Evolutionary conservation across 1,140 invertebrate species (phyloP), one percentile per base, ranked within the genome.

Genomic region (Hydropsyche tenuis): DNA sequence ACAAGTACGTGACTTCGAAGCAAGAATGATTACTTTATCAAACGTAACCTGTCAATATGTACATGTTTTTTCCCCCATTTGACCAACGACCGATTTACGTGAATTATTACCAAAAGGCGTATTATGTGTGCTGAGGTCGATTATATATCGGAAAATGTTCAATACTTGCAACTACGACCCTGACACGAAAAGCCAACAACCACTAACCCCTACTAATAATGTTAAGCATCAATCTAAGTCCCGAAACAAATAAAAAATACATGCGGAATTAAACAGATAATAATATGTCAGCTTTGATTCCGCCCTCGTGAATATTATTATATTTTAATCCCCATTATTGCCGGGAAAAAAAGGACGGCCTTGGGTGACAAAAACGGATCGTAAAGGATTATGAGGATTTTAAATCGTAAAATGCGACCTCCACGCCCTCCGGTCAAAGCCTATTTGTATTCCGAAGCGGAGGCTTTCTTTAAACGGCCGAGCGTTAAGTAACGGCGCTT

Each of bases 151-250:
- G 25, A 20, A 23, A 60, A 9, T 60, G 9, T 12, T 60, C 23
- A 11, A 25, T 60, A 60, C 23, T 0, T 60, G 14, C 12, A 60
- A 60, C 9, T 3, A 37, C 3, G 11, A 12, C 56, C 56, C 25
- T 60, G 56, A 60, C 56, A 60, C 56, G 56, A 25, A 60, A 60
- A 60, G 1, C 56, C 23, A 16, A 60, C 51, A 53, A n/a, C 51
- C 9, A 18, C 22, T 6, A 27, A 37, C 30, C 30, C 30, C 30
- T 9, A 9, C 30, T 37, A n/a, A n/a, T n/a, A n/a, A n/a, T n/a
- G n/a, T n/a, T n/a, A n/a, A n/a, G n/a, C n/a, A n/a, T n/a, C n/a
- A n/a, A n/a, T n/a, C n/a, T n/a, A n/a, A n/a, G n/a, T n/a, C n/a
- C n/a, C n/a, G n/a, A n/a, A n/a, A n/a, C n/a, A n/a, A n/a, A n/a